These are phyloP conservation scores for Anthopleura xanthogrammica DNA, from an alignment of 92 coral and sea anemone genomes.

Conservation along the genomic window DNA sequence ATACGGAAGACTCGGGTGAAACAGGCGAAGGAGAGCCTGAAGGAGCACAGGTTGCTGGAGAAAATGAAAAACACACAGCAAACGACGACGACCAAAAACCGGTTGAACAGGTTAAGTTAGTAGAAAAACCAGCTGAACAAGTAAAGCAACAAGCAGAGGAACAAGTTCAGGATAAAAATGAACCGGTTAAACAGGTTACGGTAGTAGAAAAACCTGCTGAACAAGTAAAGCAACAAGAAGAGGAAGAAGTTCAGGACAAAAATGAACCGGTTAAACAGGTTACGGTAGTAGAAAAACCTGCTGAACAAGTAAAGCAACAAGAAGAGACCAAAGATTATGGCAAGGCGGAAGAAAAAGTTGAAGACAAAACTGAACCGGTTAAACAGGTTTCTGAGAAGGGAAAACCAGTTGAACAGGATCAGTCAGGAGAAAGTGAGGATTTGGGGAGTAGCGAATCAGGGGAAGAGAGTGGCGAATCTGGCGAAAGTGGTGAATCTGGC, in stretches of 20 bases:
- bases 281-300: not conserved
- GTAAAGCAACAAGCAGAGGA: no score
- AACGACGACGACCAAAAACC: slow-evolving; percentile 8
- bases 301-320: not conserved
- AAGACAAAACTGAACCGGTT: not conserved
- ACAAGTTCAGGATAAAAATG: no score
- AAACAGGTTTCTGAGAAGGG: slow-evolving; percentile 13
- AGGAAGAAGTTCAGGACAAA: not conserved
- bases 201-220: no score
- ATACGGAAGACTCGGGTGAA: slow-evolving; percentile 65
- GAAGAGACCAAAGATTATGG: not conserved
- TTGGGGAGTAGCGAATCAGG: slow-evolving; percentile 26
- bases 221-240: not conserved
- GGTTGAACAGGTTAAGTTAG: slow-evolving; percentile 8
- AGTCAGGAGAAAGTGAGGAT: slow-evolving; percentile 21
- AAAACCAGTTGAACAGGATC: slow-evolving; percentile 5
- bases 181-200: no score
- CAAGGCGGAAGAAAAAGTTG: not conserved
- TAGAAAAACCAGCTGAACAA: no score
- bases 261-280: no score
- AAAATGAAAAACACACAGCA: slow-evolving; percentile 37
- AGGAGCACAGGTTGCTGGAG: slow-evolving; percentile 36
- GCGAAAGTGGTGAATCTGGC: slow-evolving; percentile 33
- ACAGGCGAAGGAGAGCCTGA: slow-evolving; percentile 72
- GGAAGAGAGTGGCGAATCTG: slow-evolving; percentile 35